phyloP scores from a whole-genome alignment of 2,888 invertebrate genomes.

The Xanthia togata region DNA sequence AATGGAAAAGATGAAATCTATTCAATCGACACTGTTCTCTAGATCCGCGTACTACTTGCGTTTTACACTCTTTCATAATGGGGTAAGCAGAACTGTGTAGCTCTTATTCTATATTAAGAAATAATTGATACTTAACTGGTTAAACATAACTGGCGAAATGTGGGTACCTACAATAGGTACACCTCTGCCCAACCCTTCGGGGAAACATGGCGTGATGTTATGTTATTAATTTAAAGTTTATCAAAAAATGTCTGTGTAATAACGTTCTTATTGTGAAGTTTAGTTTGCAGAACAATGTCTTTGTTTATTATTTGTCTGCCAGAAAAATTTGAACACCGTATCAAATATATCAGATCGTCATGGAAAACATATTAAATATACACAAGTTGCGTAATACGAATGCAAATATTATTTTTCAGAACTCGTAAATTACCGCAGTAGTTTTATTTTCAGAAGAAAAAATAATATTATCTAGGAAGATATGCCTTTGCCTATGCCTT shows the following conservation, averaged over 20 bases:
- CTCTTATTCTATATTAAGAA: conserved; percentile 10
- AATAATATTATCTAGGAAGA: conserved; percentile 43
- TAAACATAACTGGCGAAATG: no score
- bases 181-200: no score
- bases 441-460: conserved; percentile 45
- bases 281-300: conserved; percentile 14
- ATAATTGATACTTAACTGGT: no score
- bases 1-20: conserved; percentile 50
- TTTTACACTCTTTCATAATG: conserved; percentile 17
- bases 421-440: conserved; percentile 39
- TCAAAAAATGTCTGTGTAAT: no score
- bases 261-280: conserved; percentile 10
- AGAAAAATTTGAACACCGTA: conserved; percentile 18
- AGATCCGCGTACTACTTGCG: conserved; percentile 32
- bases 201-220: no score
- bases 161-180: no score
- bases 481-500: conserved; percentile 24
- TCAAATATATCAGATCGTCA: conserved; percentile 18
- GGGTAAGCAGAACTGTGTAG: conserved; percentile 7
- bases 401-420: conserved; percentile 42
- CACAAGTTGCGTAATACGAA: conserved; percentile 37
- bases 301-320: conserved; percentile 28
- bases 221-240: no score
- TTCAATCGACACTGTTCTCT: conserved; percentile 40
- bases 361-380: conserved; percentile 31